Percentiles rank a stretch among this genome's conserved stretches.
Evolutionary conservation across 2,888 invertebrate genomes (phyloP).

Genomic region (Hirtodrosophila cameraria): DNA sequence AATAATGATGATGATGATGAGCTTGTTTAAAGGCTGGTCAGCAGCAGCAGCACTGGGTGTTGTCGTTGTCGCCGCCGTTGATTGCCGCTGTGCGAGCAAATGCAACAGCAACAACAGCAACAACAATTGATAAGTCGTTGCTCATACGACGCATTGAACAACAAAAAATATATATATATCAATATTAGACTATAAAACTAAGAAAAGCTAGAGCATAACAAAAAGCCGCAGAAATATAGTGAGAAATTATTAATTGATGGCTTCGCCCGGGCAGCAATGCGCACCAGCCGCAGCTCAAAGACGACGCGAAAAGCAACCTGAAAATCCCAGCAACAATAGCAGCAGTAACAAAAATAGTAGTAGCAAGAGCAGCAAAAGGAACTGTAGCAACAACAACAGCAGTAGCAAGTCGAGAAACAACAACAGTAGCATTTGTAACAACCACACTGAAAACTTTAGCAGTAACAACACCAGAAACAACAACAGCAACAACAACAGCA

Average conservation of each 20-base stretch:
- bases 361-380: no score
- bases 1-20: conserved; percentile 26
- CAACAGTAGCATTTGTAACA: no score
- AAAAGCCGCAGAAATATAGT: conserved; percentile 14
- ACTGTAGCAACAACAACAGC: conserved; percentile 19
- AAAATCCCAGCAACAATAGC: conserved; percentile 23
- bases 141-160: conserved; percentile 32
- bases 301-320: conserved; percentile 37
- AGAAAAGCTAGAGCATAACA: no score
- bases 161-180: background rate
- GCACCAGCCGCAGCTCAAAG: conserved; percentile 50
- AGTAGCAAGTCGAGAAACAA: no score
- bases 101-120: conserved; percentile 15
- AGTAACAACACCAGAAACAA: conserved; percentile 11
- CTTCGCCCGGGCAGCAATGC: conserved; percentile 59
- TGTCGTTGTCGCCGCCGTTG: conserved; percentile 27
- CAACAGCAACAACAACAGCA: conserved; percentile 27
- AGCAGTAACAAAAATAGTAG: no score
- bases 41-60: conserved; percentile 30
- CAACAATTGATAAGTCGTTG: conserved; percentile 22
- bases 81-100: conserved; percentile 26
- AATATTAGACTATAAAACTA: background rate
- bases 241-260: conserved; percentile 56
- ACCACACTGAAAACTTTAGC: no score
- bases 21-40: conserved; percentile 37